A percentile compares a stretch with the other conserved stretches of the same genome.
These are phyloP conservation scores for Cosmia trapezina DNA, from an alignment of 2,888 invertebrate genomes.

Conservation along the genomic window DNA sequence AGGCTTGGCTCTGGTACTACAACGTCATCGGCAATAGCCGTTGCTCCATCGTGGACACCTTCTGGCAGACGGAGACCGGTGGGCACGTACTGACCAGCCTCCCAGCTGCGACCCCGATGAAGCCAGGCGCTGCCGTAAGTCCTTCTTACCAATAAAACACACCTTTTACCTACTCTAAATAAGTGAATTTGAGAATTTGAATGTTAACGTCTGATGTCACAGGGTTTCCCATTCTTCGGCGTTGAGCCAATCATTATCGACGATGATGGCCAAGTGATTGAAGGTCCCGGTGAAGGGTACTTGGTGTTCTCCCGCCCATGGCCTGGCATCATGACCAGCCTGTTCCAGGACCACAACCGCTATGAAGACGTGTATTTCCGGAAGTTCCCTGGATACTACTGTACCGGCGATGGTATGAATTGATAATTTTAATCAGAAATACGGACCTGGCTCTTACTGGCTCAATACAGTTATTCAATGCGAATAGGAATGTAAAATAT, in stretches of 20 bases:
- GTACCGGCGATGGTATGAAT: constrained; percentile 97
- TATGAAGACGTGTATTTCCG: constrained; percentile 98
- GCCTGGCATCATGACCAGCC: constrained; percentile 99
- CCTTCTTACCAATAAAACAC: not conserved
- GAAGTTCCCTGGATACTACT: constrained; percentile 99
- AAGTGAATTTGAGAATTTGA: not conserved
- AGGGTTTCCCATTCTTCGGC: constrained; percentile 99
- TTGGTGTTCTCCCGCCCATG: constrained; percentile 98
- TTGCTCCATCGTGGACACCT: constrained; percentile 99
- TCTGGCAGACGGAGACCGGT: constrained; percentile 99
- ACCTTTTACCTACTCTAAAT: not conserved
- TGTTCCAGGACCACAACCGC: constrained; percentile 97
- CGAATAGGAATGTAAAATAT: constrained; percentile 26
- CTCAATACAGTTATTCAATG: not conserved
- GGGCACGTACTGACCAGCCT: constrained; percentile 99
- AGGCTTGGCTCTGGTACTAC: constrained; percentile 99
- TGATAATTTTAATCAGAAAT: not conserved
- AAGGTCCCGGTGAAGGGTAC: constrained; percentile 98
- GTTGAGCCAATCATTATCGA: constrained; percentile 96
- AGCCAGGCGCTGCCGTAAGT: constrained; percentile 99
- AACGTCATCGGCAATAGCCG: constrained; percentile 94
- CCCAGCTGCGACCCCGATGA: constrained; percentile 98
- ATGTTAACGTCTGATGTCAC: constrained; percentile 59
- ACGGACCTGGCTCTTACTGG: not conserved
- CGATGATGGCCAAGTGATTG: constrained; percentile 95